Base-by-base conservation (phyloP, 64 coral and sea anemone species). In the Actinia equina region DNA sequence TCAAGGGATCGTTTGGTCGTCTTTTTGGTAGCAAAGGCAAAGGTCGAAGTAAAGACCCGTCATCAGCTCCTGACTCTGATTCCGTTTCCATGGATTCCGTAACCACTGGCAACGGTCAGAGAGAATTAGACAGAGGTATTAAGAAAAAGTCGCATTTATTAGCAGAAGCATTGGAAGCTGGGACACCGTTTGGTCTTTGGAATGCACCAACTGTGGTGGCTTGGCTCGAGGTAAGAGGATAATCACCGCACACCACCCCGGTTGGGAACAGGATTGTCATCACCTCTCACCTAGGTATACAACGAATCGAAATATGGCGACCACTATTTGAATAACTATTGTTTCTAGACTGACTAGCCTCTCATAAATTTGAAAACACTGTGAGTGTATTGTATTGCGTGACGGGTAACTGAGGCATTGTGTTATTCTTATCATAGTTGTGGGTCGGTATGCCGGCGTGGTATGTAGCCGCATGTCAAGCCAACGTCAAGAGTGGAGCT, bases 201-300 rank as follows among this genome's bases (percentile, higher is more conserved):
- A 99, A 99, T 91, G 97, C 97, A 70, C 97, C 93, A 79, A 99
- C 97, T 55, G 97, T 99, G 8, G 88, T 99, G n/a, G 97, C 97
- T 51, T 99, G 97, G 97, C 63, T 99, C 56, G 97, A 99, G 91
- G 97, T 95, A 71, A 92, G 69, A 37, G 30, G 30, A 3, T n/a
- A n/a, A n/a, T 49, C 46, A 49, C 46, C 46, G 7, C 46, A 49
- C 46, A 49, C 46, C 46, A 6, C 46, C 46, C 46, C 46, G 46
- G 46, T 49, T 4, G 55, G 55, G 55, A 57, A 13, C 7, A 57
- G 55, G 7, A 49, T 49, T 49, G 46, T 4, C 46, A 6, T 49
- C 4, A 49, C 0, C 46, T 49, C 46, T 8, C 46, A 37, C 30
- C 30, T 37, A 37, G 30, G 30, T 37, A 37, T 37, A 37, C 30